Base-by-base conservation (phyloP, 2,113 vertebrate species). In the Brachirus orientalis region DNA sequence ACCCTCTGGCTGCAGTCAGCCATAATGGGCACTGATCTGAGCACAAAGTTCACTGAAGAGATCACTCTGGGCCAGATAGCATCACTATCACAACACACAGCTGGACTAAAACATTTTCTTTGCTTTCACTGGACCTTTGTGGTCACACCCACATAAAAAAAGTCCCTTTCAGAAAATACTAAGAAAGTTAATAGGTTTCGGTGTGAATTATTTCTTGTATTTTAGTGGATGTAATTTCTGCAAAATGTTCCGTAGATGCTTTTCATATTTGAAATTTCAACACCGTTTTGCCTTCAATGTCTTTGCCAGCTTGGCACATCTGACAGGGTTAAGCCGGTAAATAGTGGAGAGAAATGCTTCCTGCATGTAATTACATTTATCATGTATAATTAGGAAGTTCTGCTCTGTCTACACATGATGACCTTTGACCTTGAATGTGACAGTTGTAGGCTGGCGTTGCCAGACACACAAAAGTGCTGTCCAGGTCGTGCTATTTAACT, bases 271-370 rank as follows among this genome's bases (percentile, higher is more conserved):
- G 17, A 71, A 1, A 7, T 56, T 63, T 38, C 22, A 41, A 35
- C 59, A 37, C 52, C 50, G 48, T 50, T 72, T 65, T 61, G 89
- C 90, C 91, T 92, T 89, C 88, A 92, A 92, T 70, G 93, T 46
- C 43, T 87, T 92, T 86, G 79, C 91, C 92, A 87, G 92, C 90
- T 92, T 84, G 90, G 92, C 92, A 94, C 94, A 90, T 93, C 89
- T 95, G 94, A 92, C 78, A 86, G 82, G 89, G 87, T 89, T 89
- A 89, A 90, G 85, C 89, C 77, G n/a, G 55, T 72, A 86, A 90
- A 88, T 86, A 70, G 69, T 84, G 56, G 38, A 45, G 63, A 63
- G 83, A 84, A 84, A 77, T 57, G 77, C 73, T 90, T 91, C 87
- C 86, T 88, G 82, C 74, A 83, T 69, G 76, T 80, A 83, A 90